Base-by-base conservation (phyloP, 2,888 invertebrate species). In the Xestia c-nigrum region DNA sequence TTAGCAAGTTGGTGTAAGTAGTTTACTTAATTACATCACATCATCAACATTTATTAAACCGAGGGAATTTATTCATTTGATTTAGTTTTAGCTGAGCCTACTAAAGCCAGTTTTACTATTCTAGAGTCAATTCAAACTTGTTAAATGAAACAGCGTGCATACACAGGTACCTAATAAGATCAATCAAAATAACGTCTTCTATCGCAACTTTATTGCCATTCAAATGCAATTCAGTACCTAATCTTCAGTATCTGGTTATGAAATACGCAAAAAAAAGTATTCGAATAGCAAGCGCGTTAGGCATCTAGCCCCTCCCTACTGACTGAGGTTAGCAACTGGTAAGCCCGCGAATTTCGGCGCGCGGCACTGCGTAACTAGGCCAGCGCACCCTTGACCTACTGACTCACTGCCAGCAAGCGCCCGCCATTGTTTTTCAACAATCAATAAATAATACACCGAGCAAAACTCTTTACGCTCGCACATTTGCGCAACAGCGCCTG, bases 401-500 rank as follows among this genome's bases (percentile, higher is more conserved):
- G 96, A 95, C 96, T 96, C 94, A 96, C 95, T 96, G 95, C 94
- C 96, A 94, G 94, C 94, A 91, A 92, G 92, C 94, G 94, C 93
- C 92, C 93, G 94, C 96, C 95, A 96, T 96, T 96, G 96, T 96
- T 96, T 95, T 95, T 95, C 94, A 95, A 96, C 96, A 96, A 96
- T 96, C 96, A 96, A 96, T 96, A 96, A 95, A 95, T 95, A 96
- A 95, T 96, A 95, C 94, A 93, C 94, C 90, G 92, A 92, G 93
- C 93, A 92, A 94, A 94, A 94, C 94, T 94, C 91, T 92, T 93
- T 93, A 92, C 93, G 91, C 89, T 93, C 90, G 92, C 92, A 92
- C 91, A 90, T 94, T 96, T 96, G 94, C 95, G 95, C 94, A 95
- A 96, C 92, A 87, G 83, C 84, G 88, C 81, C 77, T 75, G 85